Evolutionary conservation across 2,888 invertebrate species (phyloP), one percentile per base, ranked within the genome.

Genomic region (Amphipyra tragopoginis): DNA sequence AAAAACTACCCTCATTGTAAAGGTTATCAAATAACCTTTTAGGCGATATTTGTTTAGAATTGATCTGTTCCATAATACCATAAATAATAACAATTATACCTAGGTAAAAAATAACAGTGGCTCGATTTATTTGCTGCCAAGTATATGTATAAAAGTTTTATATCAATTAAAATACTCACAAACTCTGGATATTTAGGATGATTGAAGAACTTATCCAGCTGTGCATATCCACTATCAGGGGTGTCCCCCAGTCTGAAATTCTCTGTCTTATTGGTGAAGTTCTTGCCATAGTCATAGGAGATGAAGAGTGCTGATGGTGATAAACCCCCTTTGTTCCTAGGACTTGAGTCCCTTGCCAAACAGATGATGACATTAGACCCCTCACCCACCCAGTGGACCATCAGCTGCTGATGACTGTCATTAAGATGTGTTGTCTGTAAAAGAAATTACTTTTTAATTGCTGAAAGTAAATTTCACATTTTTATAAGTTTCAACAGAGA

Each of bases 361-460:
- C 98, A 98, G 72, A 98, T 97, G 80, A 98, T 97, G 33, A 98
- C 97, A 90, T 97, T 96, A 65, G 98, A 97, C 15, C 97, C 97
- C 88, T 97, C 97, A 29, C 98, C 98, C 10, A 98, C 97, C 98
- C 98, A 98, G 89, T 98, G 98, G 9, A 98, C 98, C 96, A 98
- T 97, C 81, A 98, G 91, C 86, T 98, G 98, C 82, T 97, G 97
- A 86, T 98, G 98, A 71, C 96, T 97, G 91, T 98, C 98, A 91
- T 98, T 97, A 21, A 98, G 94, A 61, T 96, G 94, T 71, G 96
- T 97, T 54, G 96, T 96, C 98, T 98, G 95, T 93, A 75, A 71
- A 71, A 60, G 39, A 65, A 61, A 14, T 26, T 2, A 40, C 13
- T 43, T 36, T 50, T 63, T 52, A 54, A 57, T 72, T 56, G 47